Percentiles rank a stretch among this genome's conserved stretches.
Conservation (phyloP, 1,140 invertebrate species). For the Sycobia sp. region DNA sequence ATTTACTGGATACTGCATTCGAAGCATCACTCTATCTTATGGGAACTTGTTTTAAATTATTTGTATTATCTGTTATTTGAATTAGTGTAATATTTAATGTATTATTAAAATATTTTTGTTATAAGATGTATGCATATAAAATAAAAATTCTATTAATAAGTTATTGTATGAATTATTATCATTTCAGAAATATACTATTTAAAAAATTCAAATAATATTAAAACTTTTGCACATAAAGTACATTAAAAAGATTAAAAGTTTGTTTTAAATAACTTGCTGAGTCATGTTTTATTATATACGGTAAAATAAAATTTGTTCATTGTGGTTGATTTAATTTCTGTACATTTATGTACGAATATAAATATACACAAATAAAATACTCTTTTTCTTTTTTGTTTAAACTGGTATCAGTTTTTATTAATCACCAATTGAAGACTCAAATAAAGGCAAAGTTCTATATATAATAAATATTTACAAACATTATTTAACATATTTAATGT, state of each 20-base stretch:
- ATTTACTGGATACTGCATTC: slow-evolving; percentile 52
- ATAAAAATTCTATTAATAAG: slow-evolving; percentile 21
- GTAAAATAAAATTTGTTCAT: slow-evolving; percentile 42
- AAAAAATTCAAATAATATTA: neutral
- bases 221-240: no score
- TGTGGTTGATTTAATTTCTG: neutral
- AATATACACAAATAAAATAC: slow-evolving; percentile 41
- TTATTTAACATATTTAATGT: no score
- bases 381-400: no score
- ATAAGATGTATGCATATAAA: slow-evolving; percentile 23
- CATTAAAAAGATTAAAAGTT: neutral
- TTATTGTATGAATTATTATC: no score
- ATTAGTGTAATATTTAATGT: no score
- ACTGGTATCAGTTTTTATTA: slow-evolving; percentile 10
- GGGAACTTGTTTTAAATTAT: slow-evolving; percentile 8
- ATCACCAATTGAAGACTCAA: slow-evolving; percentile 21
- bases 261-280: slow-evolving; percentile 35
- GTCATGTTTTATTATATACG: slow-evolving; percentile 52
- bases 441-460: slow-evolving; percentile 1
- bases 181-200: neutral
- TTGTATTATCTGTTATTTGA: slow-evolving; percentile 12
- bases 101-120: slow-evolving; percentile 14
- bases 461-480: slow-evolving; percentile 18
- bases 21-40: slow-evolving; percentile 14
- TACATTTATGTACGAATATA: slow-evolving; percentile 30